phyloP scores from a whole-genome alignment of 2,113 vertebrate genomes.

The Pantherophis guttatus region DNA sequence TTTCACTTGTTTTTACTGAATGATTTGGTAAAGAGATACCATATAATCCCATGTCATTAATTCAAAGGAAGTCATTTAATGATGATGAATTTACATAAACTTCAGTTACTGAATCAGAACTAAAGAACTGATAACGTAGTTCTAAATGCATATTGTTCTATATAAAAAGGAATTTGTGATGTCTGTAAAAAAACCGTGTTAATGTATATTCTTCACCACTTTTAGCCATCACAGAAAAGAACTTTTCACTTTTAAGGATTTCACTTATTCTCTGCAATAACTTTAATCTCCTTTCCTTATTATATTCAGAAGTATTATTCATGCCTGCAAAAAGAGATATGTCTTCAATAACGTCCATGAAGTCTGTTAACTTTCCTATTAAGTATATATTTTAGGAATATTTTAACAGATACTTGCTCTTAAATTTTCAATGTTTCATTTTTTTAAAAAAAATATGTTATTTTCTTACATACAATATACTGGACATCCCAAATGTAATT shows the following conservation, averaged over 20 bases:
- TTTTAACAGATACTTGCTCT: not conserved
- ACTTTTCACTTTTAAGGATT: not conserved
- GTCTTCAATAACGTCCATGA: not conserved
- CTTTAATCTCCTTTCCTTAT: not conserved
- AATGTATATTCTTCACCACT: conserved; percentile 1
- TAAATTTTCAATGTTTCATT: not conserved
- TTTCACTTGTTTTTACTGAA: not conserved
- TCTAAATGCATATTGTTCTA: not conserved
- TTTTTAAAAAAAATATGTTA: not conserved
- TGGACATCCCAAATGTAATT: not conserved
- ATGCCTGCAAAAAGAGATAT: not conserved
- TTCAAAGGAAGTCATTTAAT: conserved; percentile 27
- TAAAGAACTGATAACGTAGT: not conserved
- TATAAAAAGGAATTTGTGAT: not conserved
- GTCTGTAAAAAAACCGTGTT: not conserved
- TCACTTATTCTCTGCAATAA: not conserved
- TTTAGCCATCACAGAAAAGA: not conserved
- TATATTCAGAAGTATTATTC: not conserved
- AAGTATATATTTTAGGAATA: not conserved
- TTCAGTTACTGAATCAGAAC: conserved; percentile 1
- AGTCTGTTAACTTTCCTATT: not conserved
- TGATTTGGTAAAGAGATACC: not conserved
- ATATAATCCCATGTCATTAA: conserved; percentile 10
- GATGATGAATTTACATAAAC: conserved; percentile 37
- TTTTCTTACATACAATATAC: not conserved